Base-by-base conservation (phyloP, 2,113 vertebrate species). In the Tamias sibiricus region DNA sequence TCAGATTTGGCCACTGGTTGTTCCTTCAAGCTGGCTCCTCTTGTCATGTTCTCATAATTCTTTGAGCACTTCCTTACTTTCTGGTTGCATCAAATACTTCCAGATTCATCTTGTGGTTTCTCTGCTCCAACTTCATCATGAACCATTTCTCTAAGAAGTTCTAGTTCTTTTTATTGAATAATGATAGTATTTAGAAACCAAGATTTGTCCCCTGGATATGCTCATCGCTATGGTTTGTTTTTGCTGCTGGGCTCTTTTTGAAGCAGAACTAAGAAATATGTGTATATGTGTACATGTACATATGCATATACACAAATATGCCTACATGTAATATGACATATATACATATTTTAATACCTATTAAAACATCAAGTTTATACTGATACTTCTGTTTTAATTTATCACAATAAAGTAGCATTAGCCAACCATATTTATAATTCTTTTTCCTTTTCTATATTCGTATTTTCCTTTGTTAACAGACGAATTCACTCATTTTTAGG, bases 351-450 rank as follows among this genome's bases (percentile, higher is more conserved):
- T 79, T 88, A 83, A 62, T 69, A 52, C 7, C 26, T 59, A 35
- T 64, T 82, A 94, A 90, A 89, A 68, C 19, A 24, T 66, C 22
- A 74, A 59, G 17, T 59, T 97, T 86, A 74, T 94, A 26, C 10
- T 82, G 22, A 80, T 66, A 86, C 19, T 88, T 81, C 5, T 81
- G n/a, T 96, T 94, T 94, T 22, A 44, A 0, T 57, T 12, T 81
- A 40, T 76, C 4, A n/a, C 2, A 37, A 76, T 12, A 64, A 72
- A 72, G 10, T 86, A 40, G 19, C 74, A 35, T 28, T 19, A 6
- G 9, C 1, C 6, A 37, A 62, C 6, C 16, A 13, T 94, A 49
- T 68, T 77, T 84, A n/a, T 84, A 77, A 94, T 68, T 79, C 12
- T 54, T 19, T 68, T 12, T 14, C 1, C 16, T 68, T 57, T n/a